Percentiles rank a stretch among this genome's conserved stretches.
These are phyloP conservation scores for Callospermophilus lateralis DNA, from an alignment of 2,113 vertebrate genomes.

Conservation along the genomic window DNA sequence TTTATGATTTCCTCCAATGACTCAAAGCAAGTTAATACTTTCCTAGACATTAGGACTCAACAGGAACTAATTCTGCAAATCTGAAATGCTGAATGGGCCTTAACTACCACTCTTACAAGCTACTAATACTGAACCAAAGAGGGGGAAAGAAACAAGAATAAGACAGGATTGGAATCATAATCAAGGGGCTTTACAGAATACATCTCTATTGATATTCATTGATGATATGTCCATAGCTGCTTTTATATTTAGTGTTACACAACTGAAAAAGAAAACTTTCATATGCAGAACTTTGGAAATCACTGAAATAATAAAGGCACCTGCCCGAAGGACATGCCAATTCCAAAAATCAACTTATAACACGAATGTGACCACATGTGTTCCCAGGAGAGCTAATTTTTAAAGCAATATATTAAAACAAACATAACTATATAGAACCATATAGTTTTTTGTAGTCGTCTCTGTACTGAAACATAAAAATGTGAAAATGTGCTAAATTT, in stretches of 20 bases:
- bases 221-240: conserved; percentile 66
- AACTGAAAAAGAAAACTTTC: conserved; percentile 58
- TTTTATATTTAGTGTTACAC: conserved; percentile 79
- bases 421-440: neutral
- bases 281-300: conserved; percentile 27
- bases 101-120: conserved; percentile 63
- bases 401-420: neutral
- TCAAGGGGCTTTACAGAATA: conserved; percentile 75
- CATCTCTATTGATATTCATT: conserved; percentile 82
- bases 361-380: neutral
- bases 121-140: conserved; percentile 60
- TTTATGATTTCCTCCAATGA: conserved; percentile 49
- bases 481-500: neutral
- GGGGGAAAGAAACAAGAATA: neutral
- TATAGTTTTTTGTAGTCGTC: neutral
- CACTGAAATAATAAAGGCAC: neutral
- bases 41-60: conserved; percentile 53
- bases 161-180: conserved; percentile 76
- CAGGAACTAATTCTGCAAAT: conserved; percentile 59
- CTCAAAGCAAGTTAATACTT: conserved; percentile 55
- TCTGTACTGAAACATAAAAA: neutral
- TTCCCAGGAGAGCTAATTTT: neutral
- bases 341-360: neutral
- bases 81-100: neutral
- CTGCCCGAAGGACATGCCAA: neutral